phyloP scores from a whole-genome alignment of 2,113 vertebrate genomes.

The Cinclus mexicanus region DNA sequence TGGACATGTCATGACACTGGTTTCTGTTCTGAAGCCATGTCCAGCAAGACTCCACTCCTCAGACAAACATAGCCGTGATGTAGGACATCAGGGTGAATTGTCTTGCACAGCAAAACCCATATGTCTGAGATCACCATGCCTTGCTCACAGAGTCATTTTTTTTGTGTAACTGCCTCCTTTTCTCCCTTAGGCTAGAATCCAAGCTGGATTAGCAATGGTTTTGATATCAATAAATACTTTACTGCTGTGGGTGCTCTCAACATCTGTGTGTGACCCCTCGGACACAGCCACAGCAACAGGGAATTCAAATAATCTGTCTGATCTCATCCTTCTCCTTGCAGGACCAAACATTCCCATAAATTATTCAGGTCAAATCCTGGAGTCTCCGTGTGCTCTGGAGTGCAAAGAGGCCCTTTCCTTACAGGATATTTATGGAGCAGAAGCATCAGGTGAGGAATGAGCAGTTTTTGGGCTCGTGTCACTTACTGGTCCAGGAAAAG shows the following conservation, averaged over 20 bases:
- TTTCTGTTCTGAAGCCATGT: not conserved
- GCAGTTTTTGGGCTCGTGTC: not conserved
- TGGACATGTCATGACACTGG: not conserved
- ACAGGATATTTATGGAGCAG: not conserved
- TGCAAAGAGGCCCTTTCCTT: not conserved
- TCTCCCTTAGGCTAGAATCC: not conserved
- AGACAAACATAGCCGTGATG: not conserved
- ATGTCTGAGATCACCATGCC: not conserved
- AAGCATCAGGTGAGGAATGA: not conserved
- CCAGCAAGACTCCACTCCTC: not conserved
- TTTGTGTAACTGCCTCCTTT: not conserved
- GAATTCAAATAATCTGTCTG: not conserved
- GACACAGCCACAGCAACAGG: not conserved
- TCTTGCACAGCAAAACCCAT: fast-evolving
- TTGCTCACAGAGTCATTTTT: not conserved
- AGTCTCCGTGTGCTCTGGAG: fast-evolving
- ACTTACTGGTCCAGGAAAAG: not conserved
- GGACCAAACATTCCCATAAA: not conserved
- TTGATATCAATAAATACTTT: not conserved
- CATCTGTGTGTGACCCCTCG: not conserved
- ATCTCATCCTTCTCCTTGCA: not conserved
- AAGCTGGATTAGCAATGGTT: not conserved
- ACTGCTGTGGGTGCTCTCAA: not conserved
- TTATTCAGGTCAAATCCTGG: not conserved
- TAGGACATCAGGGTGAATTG: not conserved